Conservation (phyloP, 2,113 vertebrate genomes). For the Myrmecophaga tridactyla region DNA sequence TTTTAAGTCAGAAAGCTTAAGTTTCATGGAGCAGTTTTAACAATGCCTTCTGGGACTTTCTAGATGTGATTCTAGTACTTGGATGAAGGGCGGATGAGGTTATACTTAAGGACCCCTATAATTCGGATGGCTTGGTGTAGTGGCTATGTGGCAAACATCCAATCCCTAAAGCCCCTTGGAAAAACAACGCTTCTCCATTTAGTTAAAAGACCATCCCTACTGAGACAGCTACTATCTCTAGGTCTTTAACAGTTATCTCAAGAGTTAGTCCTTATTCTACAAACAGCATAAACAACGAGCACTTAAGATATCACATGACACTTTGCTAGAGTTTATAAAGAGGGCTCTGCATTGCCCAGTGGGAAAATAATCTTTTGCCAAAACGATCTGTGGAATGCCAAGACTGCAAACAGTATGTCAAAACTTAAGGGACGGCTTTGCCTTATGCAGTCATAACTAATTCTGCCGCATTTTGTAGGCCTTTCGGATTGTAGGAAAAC, state of each 20-base stretch:
- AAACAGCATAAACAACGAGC: conserved; percentile 11
- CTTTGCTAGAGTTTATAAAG: conserved; percentile 46
- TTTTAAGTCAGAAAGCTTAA: conserved; percentile 12
- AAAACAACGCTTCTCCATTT: not conserved
- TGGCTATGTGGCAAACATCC: not conserved
- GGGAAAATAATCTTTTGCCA: conserved; percentile 45
- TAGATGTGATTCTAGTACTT: not conserved
- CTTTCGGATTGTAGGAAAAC: not conserved
- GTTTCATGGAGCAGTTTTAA: not conserved
- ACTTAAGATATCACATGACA: not conserved
- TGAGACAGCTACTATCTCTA: not conserved
- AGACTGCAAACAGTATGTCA: conserved; percentile 52
- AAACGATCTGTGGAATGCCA: conserved; percentile 33
- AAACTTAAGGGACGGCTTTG: conserved; percentile 41
- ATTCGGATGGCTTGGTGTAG: not conserved
- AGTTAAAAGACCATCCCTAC: not conserved
- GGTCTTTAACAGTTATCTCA: conserved; percentile 8
- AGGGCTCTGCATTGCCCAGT: not conserved
- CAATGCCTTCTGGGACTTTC: not conserved
- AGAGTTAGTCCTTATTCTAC: not conserved
- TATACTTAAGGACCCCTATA: not conserved
- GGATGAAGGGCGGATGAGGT: not conserved
- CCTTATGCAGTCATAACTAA: conserved; percentile 1
- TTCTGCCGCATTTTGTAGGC: not conserved
- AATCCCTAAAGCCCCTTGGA: not conserved